Percentiles rank a stretch among this genome's conserved stretches.
These are phyloP conservation scores for Megalops cyprinoides DNA, from an alignment of 2,797 vertebrate species.

Conservation along the genomic window DNA sequence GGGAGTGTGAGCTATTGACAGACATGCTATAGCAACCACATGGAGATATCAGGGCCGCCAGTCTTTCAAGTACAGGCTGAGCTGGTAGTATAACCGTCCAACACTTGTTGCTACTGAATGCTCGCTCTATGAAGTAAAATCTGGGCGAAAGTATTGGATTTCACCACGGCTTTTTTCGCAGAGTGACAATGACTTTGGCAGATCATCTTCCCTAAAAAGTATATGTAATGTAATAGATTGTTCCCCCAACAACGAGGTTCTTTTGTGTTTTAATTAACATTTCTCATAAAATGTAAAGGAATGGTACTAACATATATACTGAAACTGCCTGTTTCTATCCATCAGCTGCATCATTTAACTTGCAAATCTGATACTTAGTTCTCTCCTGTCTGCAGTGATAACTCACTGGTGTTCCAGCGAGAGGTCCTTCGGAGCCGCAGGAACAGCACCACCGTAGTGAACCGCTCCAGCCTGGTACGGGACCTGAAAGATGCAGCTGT, in stretches of 20 bases:
- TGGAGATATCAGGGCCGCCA: constrained; percentile 44
- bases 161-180: not conserved
- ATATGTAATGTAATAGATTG: too few relatives aligned
- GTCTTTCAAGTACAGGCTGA: constrained; percentile 43
- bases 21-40: constrained; percentile 30
- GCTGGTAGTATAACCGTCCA: constrained; percentile 45
- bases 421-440: constrained; percentile 79
- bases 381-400: constrained; percentile 70
- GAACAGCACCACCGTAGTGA: constrained; percentile 84
- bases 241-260: too few relatives aligned
- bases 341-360: not conserved
- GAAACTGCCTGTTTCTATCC: not conserved
- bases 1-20: not conserved
- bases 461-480: constrained; percentile 80
- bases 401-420: constrained; percentile 82
- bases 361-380: not conserved
- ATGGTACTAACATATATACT: too few relatives aligned
- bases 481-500: not conserved
- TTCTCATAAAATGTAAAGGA: too few relatives aligned
- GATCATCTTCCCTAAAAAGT: not conserved
- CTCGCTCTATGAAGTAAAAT: too few relatives aligned
- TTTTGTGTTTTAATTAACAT: too few relatives aligned
- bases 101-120: not conserved
- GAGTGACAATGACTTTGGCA: not conserved
- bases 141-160: too few relatives aligned